Base-by-base conservation (phyloP, 2,888 invertebrate species). In the Himalopsyche kuldschensis region DNA sequence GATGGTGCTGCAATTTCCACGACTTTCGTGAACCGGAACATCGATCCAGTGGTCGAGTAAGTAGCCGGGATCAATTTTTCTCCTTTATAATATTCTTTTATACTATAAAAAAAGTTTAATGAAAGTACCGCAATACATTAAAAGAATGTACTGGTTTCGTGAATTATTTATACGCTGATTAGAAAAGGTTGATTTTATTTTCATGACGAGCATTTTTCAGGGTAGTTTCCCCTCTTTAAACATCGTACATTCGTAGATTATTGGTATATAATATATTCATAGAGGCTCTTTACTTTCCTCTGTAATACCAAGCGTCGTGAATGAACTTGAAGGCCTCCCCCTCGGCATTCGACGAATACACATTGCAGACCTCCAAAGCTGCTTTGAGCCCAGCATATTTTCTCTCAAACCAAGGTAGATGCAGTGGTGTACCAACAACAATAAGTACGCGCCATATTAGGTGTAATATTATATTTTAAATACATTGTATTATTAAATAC, bases 181-280 rank as follows among this genome's bases (percentile, higher is more conserved):
- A 41, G 15, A 41, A 41, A 41, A 15, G 41, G 32, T 32, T 4
- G 20, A 20, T 55, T 20, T 55, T 24, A 20, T 8, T 20, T 20
- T 8, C 8, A 15, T 6, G 20, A 55, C n/a, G 6, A 55, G 24
- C 35, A 5, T 20, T 35, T 46, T 27, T n/a, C 32, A 46, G 75
- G 46, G 47, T 75, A 35, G 41, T 78, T 81, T 82, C 55, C 78
- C 75, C 79, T 32, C 41, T 55, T 48, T 75, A 55, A 20, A 69
- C 76, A 83, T 55, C 75, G 32, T n/a, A 82, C 81, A 76, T 82
- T 82, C 79, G 84, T 80, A 86, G 84, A 86, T 84, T 84, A 86
- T 86, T 84, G 84, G 48, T 82, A 84, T 86, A 83, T 86, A 78
- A 84, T 84, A 86, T 84, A 86, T 84, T 86, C 84, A 86, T 84